These are phyloP conservation scores for Hypocryptadius cinnamomeus DNA, from an alignment of 2,113 vertebrate species.

Conservation along the genomic window DNA sequence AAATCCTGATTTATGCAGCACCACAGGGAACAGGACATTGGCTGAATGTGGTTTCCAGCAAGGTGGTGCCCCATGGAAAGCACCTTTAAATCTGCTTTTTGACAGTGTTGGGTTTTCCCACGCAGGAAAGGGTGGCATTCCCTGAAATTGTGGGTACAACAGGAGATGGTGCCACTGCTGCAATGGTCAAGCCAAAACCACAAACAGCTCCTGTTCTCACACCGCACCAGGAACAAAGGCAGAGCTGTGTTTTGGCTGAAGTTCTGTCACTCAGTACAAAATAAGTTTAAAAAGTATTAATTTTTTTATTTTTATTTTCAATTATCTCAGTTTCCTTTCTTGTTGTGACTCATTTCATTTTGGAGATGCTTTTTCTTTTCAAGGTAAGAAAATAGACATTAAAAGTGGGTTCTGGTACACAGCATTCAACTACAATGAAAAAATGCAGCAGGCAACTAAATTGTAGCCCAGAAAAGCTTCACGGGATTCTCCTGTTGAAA, in stretches of 20 bases:
- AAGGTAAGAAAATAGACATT: neutral
- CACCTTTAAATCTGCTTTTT: neutral
- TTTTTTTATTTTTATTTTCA: neutral
- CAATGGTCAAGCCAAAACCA: too few species aligned
- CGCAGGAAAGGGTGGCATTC: neutral
- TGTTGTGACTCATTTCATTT: neutral
- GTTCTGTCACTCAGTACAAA: neutral
- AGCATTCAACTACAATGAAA: neutral
- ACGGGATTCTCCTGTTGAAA: neutral
- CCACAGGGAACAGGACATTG: rapidly evolving
- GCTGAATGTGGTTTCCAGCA: neutral
- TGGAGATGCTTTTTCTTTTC: neutral
- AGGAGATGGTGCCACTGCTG: neutral
- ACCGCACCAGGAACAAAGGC: neutral
- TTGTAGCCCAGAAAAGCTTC: neutral
- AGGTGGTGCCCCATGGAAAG: neutral
- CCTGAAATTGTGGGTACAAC: neutral
- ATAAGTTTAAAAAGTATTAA: neutral
- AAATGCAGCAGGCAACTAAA: neutral
- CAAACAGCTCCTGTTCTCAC: neutral
- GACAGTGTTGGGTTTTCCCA: neutral
- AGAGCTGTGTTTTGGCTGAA: neutral
- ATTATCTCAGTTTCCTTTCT: neutral
- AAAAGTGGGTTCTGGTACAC: neutral
- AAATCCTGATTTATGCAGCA: neutral